Evolutionary conservation across 2,797 vertebrate genomes (phyloP).

Genomic region (Alca torda): DNA sequence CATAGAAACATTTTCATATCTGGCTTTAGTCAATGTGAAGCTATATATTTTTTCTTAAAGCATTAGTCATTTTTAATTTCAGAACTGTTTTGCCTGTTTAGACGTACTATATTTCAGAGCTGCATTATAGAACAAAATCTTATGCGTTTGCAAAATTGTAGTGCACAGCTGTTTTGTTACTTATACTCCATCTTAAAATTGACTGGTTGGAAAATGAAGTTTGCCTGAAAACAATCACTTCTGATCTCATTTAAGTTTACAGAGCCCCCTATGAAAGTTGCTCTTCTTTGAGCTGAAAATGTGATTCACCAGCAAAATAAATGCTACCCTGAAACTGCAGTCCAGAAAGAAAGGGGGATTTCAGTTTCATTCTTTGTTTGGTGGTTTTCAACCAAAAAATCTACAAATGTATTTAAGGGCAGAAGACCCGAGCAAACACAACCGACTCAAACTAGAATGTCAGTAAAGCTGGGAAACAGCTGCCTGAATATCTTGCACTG

Average conservation of each 20-base stretch:
- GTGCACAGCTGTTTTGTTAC: constrained; percentile 31
- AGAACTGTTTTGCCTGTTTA: constrained; percentile 33
- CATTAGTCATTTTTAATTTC: constrained; percentile 39
- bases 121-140: constrained; percentile 17
- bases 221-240: constrained; percentile 60
- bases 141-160: constrained; percentile 44
- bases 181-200: constrained; percentile 42
- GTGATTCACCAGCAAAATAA: constrained; percentile 13
- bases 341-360: neutral
- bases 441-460: neutral
- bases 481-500: neutral
- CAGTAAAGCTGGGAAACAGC: neutral
- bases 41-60: neutral
- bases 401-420: neutral
- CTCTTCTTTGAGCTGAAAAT: constrained; percentile 38
- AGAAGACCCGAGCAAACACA: neutral
- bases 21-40: neutral
- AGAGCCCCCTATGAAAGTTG: neutral
- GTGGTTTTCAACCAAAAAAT: constrained; percentile 10
- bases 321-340: constrained; percentile 25
- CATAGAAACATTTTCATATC: neutral
- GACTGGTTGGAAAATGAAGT: constrained; percentile 58
- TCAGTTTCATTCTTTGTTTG: neutral
- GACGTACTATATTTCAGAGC: neutral
- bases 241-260: constrained; percentile 35